Conservation (phyloP, 2,888 invertebrate genomes). For the Pyrochroa serraticornis region DNA sequence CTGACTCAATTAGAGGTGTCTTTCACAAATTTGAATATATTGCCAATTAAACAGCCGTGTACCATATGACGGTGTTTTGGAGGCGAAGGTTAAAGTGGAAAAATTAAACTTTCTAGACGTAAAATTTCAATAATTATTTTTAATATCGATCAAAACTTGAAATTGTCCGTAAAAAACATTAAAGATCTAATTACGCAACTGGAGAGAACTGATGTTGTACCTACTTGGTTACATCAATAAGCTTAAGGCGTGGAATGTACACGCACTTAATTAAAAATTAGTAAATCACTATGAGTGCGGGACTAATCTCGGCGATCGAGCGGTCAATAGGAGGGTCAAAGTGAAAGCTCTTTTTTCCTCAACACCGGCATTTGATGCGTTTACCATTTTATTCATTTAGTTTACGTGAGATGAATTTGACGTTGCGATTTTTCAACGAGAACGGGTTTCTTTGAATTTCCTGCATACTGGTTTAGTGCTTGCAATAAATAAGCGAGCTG, state of each 20-base stretch:
- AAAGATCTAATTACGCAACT: slow-evolving; percentile 5
- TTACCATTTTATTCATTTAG: neutral
- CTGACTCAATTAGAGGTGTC: slow-evolving; percentile 2
- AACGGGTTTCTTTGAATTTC: too few relatives aligned
- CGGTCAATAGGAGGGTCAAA: neutral
- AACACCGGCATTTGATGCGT: slow-evolving; percentile 8
- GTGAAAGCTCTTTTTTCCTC: slow-evolving; percentile 14
- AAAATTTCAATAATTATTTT: slow-evolving; percentile 4
- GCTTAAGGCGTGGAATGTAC: slow-evolving; percentile 12
- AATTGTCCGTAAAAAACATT: neutral
- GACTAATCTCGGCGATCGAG: neutral
- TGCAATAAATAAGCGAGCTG: too few relatives aligned
- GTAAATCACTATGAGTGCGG: slow-evolving; percentile 1
- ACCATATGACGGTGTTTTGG: slow-evolving; percentile 10
- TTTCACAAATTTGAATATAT: neutral
- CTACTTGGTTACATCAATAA: slow-evolving; percentile 4
- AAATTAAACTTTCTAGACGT: slow-evolving; percentile 8
- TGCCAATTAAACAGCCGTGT: neutral
- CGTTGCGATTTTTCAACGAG: neutral
- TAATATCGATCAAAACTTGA: slow-evolving; percentile 1
- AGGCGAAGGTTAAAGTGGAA: slow-evolving; percentile 18
- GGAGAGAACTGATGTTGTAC: neutral
- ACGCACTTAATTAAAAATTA: slow-evolving; percentile 2
- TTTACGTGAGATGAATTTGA: slow-evolving; percentile 15
- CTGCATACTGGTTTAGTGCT: too few relatives aligned